These are phyloP conservation scores for Rhimphoctona megacephalus DNA, from an alignment of 2,888 invertebrate species.

Conservation along the genomic window DNA sequence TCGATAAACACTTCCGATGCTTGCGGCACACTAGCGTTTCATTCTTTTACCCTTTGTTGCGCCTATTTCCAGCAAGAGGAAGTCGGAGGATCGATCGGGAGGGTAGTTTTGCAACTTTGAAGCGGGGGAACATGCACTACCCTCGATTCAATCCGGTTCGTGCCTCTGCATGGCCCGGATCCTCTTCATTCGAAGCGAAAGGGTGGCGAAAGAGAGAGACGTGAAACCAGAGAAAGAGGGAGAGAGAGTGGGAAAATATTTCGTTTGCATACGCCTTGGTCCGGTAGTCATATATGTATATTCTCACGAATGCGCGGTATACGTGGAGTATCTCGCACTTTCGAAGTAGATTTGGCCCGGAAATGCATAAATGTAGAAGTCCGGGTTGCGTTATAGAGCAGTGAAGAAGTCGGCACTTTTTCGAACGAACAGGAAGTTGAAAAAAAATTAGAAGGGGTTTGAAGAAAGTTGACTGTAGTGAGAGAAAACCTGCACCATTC, in stretches of 20 bases:
- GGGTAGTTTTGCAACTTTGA: slow-evolving; percentile 30
- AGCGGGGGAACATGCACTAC: slow-evolving; percentile 25
- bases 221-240: slow-evolving; percentile 29
- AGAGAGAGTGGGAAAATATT: slow-evolving; percentile 52
- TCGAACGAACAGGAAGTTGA: slow-evolving; percentile 32
- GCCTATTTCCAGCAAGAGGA: slow-evolving; percentile 23
- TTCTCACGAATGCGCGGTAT: not conserved
- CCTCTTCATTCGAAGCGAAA: not conserved
- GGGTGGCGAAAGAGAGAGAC: not conserved
- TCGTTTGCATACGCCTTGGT: slow-evolving; percentile 31
- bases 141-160: slow-evolving; percentile 19
- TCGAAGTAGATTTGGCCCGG: slow-evolving; percentile 65
- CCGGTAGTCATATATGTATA: slow-evolving; percentile 8
- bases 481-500: slow-evolving; percentile 41
- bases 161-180: slow-evolving; percentile 24
- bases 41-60: slow-evolving; percentile 8
- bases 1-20: slow-evolving; percentile 59
- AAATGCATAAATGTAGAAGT: slow-evolving; percentile 79
- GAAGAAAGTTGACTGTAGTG: slow-evolving; percentile 33
- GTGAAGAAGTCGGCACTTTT: slow-evolving; percentile 68
- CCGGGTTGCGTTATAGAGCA: slow-evolving; percentile 57
- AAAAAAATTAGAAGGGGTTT: slow-evolving; percentile 49
- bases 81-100: slow-evolving; percentile 33
- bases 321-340: slow-evolving; percentile 58
- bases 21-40: slow-evolving; percentile 22